Percentiles rank a stretch among this genome's conserved stretches.
Evolutionary conservation across 1,140 invertebrate genomes (phyloP).

Genomic region (Streblospio benedicti): DNA sequence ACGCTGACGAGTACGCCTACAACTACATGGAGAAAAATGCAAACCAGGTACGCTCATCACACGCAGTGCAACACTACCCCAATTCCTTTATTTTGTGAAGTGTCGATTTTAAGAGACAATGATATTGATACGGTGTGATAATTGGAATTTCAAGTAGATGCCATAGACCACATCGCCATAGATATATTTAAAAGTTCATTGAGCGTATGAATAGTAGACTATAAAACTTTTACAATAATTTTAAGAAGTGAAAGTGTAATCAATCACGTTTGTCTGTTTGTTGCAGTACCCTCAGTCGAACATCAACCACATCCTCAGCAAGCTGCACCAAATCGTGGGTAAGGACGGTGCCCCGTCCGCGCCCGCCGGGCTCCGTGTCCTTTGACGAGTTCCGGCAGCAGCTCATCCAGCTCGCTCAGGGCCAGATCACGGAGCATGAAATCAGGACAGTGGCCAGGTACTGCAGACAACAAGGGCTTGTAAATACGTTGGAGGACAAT

Average conservation of each 20-base stretch:
- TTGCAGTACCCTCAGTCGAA: slow-evolving; percentile 34
- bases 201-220: too few species aligned
- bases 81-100: too few species aligned
- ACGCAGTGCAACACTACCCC: too few species aligned
- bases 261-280: slow-evolving; percentile 14
- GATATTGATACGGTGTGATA: too few species aligned
- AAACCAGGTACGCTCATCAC: slow-evolving; percentile 60
- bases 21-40: slow-evolving; percentile 76
- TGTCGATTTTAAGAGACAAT: too few species aligned
- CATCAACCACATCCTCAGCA: slow-evolving; percentile 29
- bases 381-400: slow-evolving; percentile 25
- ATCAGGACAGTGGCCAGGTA: slow-evolving; percentile 40
- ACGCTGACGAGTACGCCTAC: slow-evolving; percentile 76
- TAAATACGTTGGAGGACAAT: not conserved
- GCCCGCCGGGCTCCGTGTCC: slow-evolving; percentile 28
- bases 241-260: too few species aligned
- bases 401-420: slow-evolving; percentile 25
- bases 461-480: slow-evolving; percentile 26
- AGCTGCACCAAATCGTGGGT: slow-evolving; percentile 22
- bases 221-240: too few species aligned
- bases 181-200: too few species aligned
- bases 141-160: too few species aligned
- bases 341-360: slow-evolving; percentile 34
- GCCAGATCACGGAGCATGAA: slow-evolving; percentile 35
- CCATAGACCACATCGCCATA: too few species aligned